phyloP scores from a whole-genome alignment of 2,113 vertebrate genomes.

The Hippocampus barbouri region DNA sequence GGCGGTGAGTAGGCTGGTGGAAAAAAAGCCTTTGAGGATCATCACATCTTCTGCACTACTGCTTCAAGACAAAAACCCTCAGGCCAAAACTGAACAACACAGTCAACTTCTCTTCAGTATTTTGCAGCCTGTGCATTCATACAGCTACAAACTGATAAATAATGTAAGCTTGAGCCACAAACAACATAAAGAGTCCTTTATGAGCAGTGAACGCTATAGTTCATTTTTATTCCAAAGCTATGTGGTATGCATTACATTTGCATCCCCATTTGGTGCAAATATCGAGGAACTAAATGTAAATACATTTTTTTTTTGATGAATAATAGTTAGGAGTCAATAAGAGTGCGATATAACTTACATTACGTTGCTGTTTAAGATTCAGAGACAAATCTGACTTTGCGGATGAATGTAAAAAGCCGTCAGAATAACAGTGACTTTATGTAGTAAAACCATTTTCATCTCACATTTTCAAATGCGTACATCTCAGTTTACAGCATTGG shows the following conservation, averaged over 20 bases:
- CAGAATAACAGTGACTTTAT: neutral
- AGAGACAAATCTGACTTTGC: neutral
- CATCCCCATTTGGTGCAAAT: slow-evolving; percentile 2
- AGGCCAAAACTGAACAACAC: slow-evolving; percentile 36
- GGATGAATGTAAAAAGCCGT: slow-evolving; percentile 8
- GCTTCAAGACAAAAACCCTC: slow-evolving; percentile 36
- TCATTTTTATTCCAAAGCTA: neutral
- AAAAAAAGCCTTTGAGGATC: slow-evolving; percentile 55
- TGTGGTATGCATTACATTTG: neutral
- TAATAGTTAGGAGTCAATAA: neutral
- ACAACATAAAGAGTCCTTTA: neutral
- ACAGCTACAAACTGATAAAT: slow-evolving; percentile 11
- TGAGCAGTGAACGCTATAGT: neutral
- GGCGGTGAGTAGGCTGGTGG: slow-evolving; percentile 54
- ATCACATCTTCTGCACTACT: slow-evolving; percentile 39
- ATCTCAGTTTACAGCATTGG: neutral
- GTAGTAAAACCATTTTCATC: neutral
- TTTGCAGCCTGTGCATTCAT: slow-evolving; percentile 31
- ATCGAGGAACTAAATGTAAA: slow-evolving; percentile 12
- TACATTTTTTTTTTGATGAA: neutral
- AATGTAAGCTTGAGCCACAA: neutral
- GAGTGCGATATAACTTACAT: slow-evolving; percentile 11
- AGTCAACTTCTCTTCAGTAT: slow-evolving; percentile 21
- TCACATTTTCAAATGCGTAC: neutral
- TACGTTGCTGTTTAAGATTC: neutral